Percentiles rank a stretch among this genome's conserved stretches.
Conservation (phyloP, 2,797 vertebrate species). For the Chelonia mydas region DNA sequence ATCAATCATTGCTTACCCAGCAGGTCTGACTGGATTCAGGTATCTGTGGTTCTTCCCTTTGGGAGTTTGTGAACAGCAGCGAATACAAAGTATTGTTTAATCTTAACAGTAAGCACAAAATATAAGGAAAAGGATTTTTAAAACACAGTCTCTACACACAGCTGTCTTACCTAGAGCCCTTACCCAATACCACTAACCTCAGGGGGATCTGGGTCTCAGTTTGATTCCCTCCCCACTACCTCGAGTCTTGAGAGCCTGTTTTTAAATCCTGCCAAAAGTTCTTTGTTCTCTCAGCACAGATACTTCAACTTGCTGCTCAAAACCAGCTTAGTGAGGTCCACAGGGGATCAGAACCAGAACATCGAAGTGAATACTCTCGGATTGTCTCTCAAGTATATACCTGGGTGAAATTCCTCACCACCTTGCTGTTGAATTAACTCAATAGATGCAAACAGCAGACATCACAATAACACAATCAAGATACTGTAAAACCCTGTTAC, state of each 20-base stretch:
- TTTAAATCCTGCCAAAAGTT: neutral
- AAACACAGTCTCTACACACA: neutral
- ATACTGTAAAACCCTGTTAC: neutral
- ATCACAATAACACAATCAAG: neutral
- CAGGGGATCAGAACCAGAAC: neutral
- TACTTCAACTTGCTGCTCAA: neutral
- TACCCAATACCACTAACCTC: neutral
- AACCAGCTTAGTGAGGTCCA: neutral
- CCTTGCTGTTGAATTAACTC: neutral
- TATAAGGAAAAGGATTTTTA: neutral
- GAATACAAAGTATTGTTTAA: neutral
- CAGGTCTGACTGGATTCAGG: neutral
- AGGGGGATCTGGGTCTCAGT: neutral
- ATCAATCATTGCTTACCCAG: neutral
- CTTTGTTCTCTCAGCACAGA: neutral
- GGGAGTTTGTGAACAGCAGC: neutral
- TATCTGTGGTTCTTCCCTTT: neutral
- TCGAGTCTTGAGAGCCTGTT: neutral
- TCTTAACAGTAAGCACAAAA: neutral
- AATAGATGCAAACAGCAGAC: neutral
- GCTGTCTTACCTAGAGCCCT: neutral
- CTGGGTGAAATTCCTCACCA: neutral
- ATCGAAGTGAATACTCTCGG: neutral
- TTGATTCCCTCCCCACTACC: neutral
- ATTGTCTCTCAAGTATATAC: neutral